Conservation (phyloP, 2,113 vertebrate species). For the Dipodomys merriami region DNA sequence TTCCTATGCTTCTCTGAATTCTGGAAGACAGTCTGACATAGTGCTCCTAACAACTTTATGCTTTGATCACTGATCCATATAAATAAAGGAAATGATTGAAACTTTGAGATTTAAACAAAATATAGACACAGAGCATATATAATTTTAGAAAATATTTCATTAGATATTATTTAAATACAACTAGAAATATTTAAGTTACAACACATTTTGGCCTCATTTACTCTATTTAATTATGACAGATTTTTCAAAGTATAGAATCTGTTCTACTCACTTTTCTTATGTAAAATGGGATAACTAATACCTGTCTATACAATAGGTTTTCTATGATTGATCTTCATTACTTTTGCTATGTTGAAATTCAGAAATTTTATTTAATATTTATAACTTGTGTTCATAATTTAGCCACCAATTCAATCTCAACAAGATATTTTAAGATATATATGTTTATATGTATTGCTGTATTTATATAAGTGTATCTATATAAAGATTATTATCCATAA, state of each 20-base stretch:
- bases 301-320: not conserved
- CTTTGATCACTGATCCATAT: not conserved
- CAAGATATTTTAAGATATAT: not conserved
- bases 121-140: not conserved
- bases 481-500: not conserved
- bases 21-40: not conserved
- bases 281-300: slow-evolving; percentile 8
- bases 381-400: not conserved
- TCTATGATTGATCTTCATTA: not conserved
- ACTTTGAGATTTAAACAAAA: not conserved
- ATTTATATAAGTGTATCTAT: not conserved
- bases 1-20: not conserved
- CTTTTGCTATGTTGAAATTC: not conserved
- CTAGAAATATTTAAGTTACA: not conserved
- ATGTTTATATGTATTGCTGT: not conserved
- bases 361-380: not conserved
- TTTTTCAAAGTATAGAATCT: not conserved
- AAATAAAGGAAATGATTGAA: not conserved
- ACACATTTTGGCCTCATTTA: not conserved
- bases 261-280: not conserved
- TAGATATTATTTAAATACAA: not conserved
- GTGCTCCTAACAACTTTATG: not conserved
- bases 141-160: not conserved
- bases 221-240: slow-evolving; percentile 14
- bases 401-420: not conserved